phyloP scores from a whole-genome alignment of 1,140 invertebrate species.

The Trichogramma pretiosum region DNA sequence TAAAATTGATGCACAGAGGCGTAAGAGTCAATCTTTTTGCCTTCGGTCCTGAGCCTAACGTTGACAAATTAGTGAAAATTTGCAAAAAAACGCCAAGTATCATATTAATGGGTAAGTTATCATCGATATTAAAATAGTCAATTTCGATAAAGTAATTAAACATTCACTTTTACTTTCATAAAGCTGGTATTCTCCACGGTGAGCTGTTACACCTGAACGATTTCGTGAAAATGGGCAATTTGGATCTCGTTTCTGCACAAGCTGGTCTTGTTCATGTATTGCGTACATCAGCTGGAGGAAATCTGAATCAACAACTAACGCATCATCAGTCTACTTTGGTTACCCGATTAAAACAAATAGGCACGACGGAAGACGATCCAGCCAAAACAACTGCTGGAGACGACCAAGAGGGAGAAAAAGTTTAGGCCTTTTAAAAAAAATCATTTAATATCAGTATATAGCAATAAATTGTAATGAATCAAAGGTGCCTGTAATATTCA shows the following conservation, averaged over 20 bases:
- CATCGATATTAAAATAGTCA: background rate
- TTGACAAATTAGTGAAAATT: slow-evolving; percentile 49
- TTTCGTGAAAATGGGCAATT: slow-evolving; percentile 52
- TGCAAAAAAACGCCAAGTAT: slow-evolving; percentile 55
- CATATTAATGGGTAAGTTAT: slow-evolving; percentile 52
- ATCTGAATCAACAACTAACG: slow-evolving; percentile 56
- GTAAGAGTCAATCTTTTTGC: slow-evolving; percentile 47
- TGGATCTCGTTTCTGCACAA: slow-evolving; percentile 52
- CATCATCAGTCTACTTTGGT: slow-evolving; percentile 58
- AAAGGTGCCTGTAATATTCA: slow-evolving; percentile 37
- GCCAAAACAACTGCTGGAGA: too few species aligned
- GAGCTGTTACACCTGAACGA: slow-evolving; percentile 57
- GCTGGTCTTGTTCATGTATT: slow-evolving; percentile 56
- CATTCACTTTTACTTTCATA: slow-evolving; percentile 29
- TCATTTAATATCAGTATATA: too few species aligned
- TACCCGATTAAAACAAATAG: slow-evolving; percentile 52
- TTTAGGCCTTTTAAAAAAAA: too few species aligned
- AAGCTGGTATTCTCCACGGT: slow-evolving; percentile 59
- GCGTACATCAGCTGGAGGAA: slow-evolving; percentile 50
- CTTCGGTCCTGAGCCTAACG: slow-evolving; percentile 54
- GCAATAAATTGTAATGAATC: slow-evolving; percentile 27
- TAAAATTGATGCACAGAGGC: slow-evolving; percentile 47
- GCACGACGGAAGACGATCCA: slow-evolving; percentile 32
- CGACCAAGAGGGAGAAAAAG: too few species aligned
- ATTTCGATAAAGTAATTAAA: too few species aligned